Evolutionary conservation across 2,113 vertebrate species (phyloP), one percentile per base, ranked within the genome.

Genomic region (Chrysochloris asiatica): DNA sequence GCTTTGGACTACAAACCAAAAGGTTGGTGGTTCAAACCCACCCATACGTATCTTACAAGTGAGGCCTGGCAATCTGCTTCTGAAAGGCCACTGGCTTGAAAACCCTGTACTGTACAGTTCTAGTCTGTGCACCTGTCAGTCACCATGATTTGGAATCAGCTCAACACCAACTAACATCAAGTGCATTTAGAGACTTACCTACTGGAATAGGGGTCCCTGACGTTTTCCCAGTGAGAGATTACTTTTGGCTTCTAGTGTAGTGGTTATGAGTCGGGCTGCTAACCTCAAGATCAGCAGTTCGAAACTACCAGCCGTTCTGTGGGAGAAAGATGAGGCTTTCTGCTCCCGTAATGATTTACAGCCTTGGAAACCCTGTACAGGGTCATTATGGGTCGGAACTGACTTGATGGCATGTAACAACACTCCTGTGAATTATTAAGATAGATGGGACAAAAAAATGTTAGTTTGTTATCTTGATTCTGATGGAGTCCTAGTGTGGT

Each of bases 401-500:
- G n/a, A n/a, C n/a, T n/a, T n/a, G n/a, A n/a, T n/a, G n/a, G n/a
- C n/a, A n/a, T n/a, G n/a, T n/a, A n/a, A n/a, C n/a, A n/a, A n/a
- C n/a, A n/a, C n/a, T n/a, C n/a, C n/a, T n/a, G n/a, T n/a, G n/a
- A n/a, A n/a, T n/a, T n/a, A n/a, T n/a, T n/a, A n/a, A n/a, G n/a
- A 38, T 83, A 8, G 56, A 88, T 85, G 45, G 52, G 76, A n/a
- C 9, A 72, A 67, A 48, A n/a, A 86, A 84, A 19, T 83, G 61
- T 83, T 80, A 80, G 24, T 92, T n/a, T 93, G 22, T 52, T 82
- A 12, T 82, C 54, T 95, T 82, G 43, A 67, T 83, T 94, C 52
- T 92, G 83, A 72, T 69, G 22, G 14, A n/a, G n/a, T n/a, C n/a
- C n/a, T n/a, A n/a, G n/a, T n/a, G n/a, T n/a, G n/a, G n/a, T n/a